Percentiles rank a stretch among this genome's conserved stretches.
These are phyloP conservation scores for Hemiprocne comata DNA, from an alignment of 2,113 vertebrate species.

Conservation along the genomic window DNA sequence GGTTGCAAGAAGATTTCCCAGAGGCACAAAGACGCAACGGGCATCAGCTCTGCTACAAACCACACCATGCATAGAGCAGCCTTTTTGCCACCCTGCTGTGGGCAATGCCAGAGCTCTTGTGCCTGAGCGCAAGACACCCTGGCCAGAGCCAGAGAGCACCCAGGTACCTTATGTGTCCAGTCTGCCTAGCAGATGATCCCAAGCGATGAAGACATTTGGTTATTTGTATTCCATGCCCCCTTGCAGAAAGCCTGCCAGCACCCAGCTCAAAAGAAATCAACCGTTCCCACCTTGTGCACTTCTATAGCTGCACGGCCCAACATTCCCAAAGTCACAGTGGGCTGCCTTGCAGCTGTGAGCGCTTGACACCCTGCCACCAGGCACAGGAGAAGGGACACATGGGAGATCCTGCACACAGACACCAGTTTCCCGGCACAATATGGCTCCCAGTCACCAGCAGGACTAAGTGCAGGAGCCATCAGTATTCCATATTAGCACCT, in stretches of 20 bases:
- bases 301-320: not conserved
- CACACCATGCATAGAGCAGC: not conserved
- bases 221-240: not conserved
- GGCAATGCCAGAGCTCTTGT: not conserved
- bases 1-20: not conserved
- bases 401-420: not conserved
- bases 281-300: not conserved
- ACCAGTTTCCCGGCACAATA: not conserved
- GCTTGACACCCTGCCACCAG: not conserved
- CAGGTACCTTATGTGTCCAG: not conserved
- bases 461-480: not conserved
- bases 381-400: not conserved
- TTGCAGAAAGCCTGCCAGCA: not conserved
- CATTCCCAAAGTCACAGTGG: not conserved
- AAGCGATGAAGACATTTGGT: not conserved
- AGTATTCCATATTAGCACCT: conserved; percentile 17
- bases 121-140: not conserved
- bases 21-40: accelerated
- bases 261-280: not conserved
- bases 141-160: not conserved
- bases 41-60: accelerated
- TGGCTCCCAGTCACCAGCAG: accelerated
- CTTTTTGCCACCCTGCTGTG: not conserved
- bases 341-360: not conserved
- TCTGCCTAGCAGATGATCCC: not conserved